Evolutionary conservation across 2,113 vertebrate species (phyloP), one percentile per base, ranked within the genome.

Genomic region (Caracal caracal): DNA sequence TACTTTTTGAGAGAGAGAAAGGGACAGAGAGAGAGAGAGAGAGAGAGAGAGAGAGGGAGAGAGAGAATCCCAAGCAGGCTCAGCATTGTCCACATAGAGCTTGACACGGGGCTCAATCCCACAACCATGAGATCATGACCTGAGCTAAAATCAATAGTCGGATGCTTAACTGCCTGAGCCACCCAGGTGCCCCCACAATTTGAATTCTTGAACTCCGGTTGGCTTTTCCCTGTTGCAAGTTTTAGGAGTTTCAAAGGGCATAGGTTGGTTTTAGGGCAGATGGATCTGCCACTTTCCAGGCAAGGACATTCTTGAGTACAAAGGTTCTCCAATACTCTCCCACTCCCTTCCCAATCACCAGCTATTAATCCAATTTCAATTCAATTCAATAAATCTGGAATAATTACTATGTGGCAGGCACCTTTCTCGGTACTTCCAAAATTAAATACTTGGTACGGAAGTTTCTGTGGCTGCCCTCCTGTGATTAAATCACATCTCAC

Each of bases 371-470:
- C 24, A 95, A 59, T 15, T 86, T 83, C 24, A 84, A 66, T 94
- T 82, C 65, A 83, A 63, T 56, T 61, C 10, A 87, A 24, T 59
- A 63, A 75, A 53, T 95, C 30, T 93, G 91, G 49, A 89, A 94
- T 82, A 59, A 9, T 59, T 80, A 83, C 79, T 97, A 43, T 82
- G 26, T 85, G 22, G 8, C 16, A 83, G 79, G 56, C 7, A 86
- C 49, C 93, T 95, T 82, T 89, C 49, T 83, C 56, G 95, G 24
- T 85, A 96, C 49, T 96, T 93, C 53, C 10, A 86, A 91, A 90
- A 75, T 51, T 81, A 84, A 95, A 91, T 66, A 82, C 4, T 61
- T 33, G 19, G 16, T 33, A 70, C 30, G 9, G 88, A 83, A 90
- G n/a, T 59, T 37, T 73, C 5, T 51, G 65, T 11, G 24, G 2